Base-by-base conservation (phyloP, 1,140 invertebrate species). In the Ceratosolen solmsi region DNA sequence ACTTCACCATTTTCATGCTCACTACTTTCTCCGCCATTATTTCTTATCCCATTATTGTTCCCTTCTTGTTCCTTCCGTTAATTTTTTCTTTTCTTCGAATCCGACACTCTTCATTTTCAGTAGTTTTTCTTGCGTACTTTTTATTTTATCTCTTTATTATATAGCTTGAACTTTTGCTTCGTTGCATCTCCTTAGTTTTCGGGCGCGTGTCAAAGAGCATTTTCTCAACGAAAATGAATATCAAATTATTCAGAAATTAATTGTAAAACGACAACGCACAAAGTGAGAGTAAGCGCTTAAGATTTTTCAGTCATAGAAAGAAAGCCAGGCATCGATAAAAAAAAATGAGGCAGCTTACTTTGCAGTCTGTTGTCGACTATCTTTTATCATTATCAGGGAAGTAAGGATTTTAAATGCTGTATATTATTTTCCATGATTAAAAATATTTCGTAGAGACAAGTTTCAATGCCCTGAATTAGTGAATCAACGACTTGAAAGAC, bases 181-280 rank as follows among this genome's bases (percentile, higher is more conserved):
- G 8, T 68, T 33, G 11, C 17, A 20, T 65, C 11, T 71, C 13
- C 20, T 17, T 51, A 46, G 8, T 46, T 36, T 79, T 25, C 30
- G 33, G 3, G 4, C 2, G 41, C 11, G 20, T 13, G 33, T 38
- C 15, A 2, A 49, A 4, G 30, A n/a, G n/a, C 56, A 71, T 71
- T 46, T 56, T 27, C 27, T 25, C 1, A 46, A 46, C 51, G 78
- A 46, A 65, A 70, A 20, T 9, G 5, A 7, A 27, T n/a, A n/a
- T n/a, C n/a, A 46, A 82, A 82, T 82, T 33, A 72, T 82, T 77
- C 74, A 71, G 38, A 27, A 82, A 82, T 82, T 82, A 82, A 82
- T 77, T 82, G 63, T 65, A 20, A 82, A 71, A 0, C 30, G n/a
- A 72, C 63, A 41, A 22, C 9, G n/a, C 22, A 46, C 17, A 41